A percentile compares a stretch with the other conserved stretches of the same genome.
Evolutionary conservation across 1,140 invertebrate species (phyloP).

Genomic region (Pomacea maculata): DNA sequence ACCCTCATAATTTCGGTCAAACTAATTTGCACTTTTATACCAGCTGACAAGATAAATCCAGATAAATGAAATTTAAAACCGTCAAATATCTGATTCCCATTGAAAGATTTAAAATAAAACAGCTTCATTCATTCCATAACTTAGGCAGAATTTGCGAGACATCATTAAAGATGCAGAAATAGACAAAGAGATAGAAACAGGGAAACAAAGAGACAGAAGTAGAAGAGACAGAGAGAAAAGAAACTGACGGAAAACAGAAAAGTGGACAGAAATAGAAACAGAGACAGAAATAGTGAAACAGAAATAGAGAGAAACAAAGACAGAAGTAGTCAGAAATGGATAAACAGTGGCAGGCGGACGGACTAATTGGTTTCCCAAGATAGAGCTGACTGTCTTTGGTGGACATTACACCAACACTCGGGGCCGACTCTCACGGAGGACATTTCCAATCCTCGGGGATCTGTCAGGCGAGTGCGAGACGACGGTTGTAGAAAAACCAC

Average conservation of each 20-base stretch:
- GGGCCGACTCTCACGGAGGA: too few relatives aligned
- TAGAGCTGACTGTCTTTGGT: too few relatives aligned
- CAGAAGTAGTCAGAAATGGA: background rate
- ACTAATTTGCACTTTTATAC: too few relatives aligned
- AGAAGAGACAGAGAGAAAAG: background rate
- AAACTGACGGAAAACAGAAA: background rate
- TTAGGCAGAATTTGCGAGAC: background rate
- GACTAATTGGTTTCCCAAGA: background rate
- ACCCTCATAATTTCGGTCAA: background rate
- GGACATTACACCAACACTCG: too few relatives aligned
- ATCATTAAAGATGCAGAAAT: background rate
- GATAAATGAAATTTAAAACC: too few relatives aligned
- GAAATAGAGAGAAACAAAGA: background rate
- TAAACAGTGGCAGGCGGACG: background rate
- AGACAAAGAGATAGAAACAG: background rate
- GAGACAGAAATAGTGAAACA: background rate
- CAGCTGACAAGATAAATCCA: too few relatives aligned
- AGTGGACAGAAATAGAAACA: background rate
- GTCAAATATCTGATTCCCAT: too few relatives aligned
- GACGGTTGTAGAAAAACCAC: too few relatives aligned
- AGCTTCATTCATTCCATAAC: too few relatives aligned
- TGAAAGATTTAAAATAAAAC: too few relatives aligned
- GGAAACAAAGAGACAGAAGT: background rate
- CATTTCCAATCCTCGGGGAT: background rate
- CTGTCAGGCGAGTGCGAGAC: background rate